phyloP scores from a whole-genome alignment of 2,888 invertebrate species.

The Spatulosminthurus flaviceps region DNA sequence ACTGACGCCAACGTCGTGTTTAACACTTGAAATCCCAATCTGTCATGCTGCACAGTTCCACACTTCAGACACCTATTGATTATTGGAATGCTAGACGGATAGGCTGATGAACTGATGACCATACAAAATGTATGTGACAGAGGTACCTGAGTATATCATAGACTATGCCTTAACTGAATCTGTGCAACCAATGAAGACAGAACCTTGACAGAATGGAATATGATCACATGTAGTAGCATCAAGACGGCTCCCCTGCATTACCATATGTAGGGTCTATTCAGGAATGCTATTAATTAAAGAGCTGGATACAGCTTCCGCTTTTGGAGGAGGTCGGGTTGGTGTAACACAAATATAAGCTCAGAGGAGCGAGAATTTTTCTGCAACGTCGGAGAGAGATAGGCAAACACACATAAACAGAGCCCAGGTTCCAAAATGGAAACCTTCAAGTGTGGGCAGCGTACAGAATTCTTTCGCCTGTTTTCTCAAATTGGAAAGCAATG shows the following conservation, averaged over 20 bases:
- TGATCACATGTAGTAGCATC: not conserved
- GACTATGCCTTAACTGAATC: no score
- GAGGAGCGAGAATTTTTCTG: not conserved
- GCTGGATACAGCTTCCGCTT: constrained; percentile 13
- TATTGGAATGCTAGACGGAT: no score
- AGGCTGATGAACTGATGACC: no score
- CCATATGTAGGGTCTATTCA: not conserved
- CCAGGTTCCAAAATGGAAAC: constrained; percentile 22
- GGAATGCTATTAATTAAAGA: constrained; percentile 25
- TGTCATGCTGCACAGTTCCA: no score
- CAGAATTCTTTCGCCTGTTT: constrained; percentile 37
- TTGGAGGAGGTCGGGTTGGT: not conserved
- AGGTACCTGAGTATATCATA: no score
- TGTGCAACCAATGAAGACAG: no score
- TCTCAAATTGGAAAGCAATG: constrained; percentile 42
- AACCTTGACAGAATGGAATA: no score
- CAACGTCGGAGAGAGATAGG: not conserved
- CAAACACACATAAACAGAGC: not conserved
- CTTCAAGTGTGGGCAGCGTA: constrained; percentile 21
- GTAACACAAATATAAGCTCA: not conserved
- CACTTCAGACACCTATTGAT: no score
- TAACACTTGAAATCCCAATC: not conserved
- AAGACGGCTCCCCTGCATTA: not conserved
- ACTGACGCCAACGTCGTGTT: not conserved
- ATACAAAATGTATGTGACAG: no score